These are phyloP conservation scores for Odocoileus hemionus DNA, from an alignment of 2,113 vertebrate species.

Conservation along the genomic window DNA sequence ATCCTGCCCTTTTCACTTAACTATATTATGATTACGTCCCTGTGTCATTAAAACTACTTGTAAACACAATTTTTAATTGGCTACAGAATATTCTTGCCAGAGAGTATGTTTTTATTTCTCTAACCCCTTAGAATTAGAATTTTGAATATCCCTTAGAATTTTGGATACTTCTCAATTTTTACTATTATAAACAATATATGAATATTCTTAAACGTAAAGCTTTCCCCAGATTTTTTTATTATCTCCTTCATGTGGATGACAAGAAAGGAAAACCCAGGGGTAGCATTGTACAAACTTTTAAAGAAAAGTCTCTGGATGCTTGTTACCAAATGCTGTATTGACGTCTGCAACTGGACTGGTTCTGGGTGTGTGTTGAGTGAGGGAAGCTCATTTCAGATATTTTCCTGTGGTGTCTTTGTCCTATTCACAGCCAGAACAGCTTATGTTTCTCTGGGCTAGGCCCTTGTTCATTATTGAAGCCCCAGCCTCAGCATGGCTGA, in stretches of 20 bases:
- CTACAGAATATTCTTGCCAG: neutral
- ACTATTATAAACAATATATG: conserved; percentile 5
- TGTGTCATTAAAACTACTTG: neutral
- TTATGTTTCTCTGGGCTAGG: neutral
- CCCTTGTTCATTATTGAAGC: conserved; percentile 34
- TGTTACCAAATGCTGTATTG: neutral
- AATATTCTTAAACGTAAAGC: neutral
- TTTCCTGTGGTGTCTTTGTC: neutral
- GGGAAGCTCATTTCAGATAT: neutral
- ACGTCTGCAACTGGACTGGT: accelerated
- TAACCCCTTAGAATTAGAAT: neutral
- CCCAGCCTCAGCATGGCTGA: neutral
- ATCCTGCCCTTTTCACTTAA: neutral
- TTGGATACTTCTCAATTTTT: neutral
- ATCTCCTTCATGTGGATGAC: neutral
- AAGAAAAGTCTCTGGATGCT: neutral
- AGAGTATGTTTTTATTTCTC: neutral
- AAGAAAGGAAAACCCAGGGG: neutral
- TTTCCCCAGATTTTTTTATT: neutral
- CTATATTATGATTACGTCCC: neutral
- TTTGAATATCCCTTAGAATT: neutral
- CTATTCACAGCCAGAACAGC: neutral
- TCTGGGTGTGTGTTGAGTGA: accelerated
- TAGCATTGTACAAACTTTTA: neutral
- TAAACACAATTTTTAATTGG: neutral